Evolutionary conservation across 2,888 invertebrate species (phyloP).

Genomic region (Ophioninae sp.): DNA sequence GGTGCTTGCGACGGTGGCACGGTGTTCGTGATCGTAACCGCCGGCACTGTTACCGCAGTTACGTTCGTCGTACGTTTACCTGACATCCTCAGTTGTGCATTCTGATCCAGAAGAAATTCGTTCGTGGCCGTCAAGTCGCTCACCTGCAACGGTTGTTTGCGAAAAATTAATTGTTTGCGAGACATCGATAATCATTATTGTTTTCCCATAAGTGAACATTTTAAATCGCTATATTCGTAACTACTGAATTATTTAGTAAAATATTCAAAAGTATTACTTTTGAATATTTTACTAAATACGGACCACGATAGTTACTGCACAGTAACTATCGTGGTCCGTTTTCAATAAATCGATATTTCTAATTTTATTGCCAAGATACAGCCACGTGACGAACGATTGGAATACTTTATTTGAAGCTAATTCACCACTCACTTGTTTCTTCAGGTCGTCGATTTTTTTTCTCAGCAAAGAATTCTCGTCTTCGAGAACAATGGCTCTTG

Average conservation of each 20-base stretch:
- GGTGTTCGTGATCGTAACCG: constrained; percentile 84
- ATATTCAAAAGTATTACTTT: too few species aligned
- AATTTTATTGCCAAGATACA: too few species aligned
- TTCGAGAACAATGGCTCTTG: constrained; percentile 83
- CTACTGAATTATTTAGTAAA: too few species aligned
- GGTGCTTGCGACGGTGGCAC: constrained; percentile 82
- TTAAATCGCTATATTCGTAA: too few species aligned
- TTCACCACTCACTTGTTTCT: constrained; percentile 83
- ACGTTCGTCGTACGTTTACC: constrained; percentile 83
- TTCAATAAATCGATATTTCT: too few species aligned
- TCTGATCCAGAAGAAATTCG: constrained; percentile 90
- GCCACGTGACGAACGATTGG: neutral
- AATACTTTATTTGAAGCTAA: neutral
- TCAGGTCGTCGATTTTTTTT: constrained; percentile 87
- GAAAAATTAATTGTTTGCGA: neutral
- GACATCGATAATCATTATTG: too few species aligned
- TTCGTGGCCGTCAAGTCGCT: constrained; percentile 89
- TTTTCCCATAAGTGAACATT: too few species aligned
- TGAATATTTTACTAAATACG: too few species aligned
- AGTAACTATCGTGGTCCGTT: too few species aligned
- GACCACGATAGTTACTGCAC: too few species aligned
- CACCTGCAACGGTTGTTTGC: constrained; percentile 79
- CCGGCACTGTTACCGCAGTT: constrained; percentile 84
- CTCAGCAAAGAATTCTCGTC: constrained; percentile 87
- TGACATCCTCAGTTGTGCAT: constrained; percentile 86